Evolutionary conservation across 2,888 invertebrate genomes (phyloP).

Genomic region (Halocaridina rubra): DNA sequence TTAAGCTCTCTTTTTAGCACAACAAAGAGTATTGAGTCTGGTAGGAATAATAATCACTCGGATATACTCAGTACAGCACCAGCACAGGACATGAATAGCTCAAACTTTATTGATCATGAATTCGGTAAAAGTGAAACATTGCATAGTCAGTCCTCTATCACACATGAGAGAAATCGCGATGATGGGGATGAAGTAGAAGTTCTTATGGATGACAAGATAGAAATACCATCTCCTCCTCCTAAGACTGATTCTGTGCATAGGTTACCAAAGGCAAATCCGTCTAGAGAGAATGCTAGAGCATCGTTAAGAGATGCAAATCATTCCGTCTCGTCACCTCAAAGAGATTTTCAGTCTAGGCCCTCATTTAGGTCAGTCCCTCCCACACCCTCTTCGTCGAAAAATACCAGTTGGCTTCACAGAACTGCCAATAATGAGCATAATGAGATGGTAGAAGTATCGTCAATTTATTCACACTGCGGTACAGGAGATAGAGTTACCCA

Average conservation of each 20-base stretch:
- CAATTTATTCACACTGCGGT: background rate
- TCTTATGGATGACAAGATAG: conserved; percentile 37
- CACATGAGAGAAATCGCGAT: conserved; percentile 42
- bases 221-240: conserved; percentile 36
- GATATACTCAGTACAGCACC: conserved; percentile 40
- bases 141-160: conserved; percentile 32
- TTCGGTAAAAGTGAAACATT: conserved; percentile 33
- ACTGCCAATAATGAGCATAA: background rate
- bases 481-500: conserved; percentile 26
- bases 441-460: conserved; percentile 5
- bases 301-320: background rate
- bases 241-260: conserved; percentile 44
- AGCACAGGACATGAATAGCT: background rate
- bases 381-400: conserved; percentile 33
- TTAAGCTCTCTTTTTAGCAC: conserved; percentile 40
- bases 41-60: conserved; percentile 20
- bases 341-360: background rate
- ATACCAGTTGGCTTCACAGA: conserved; percentile 34
- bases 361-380: conserved; percentile 29
- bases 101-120: background rate
- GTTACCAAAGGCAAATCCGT: conserved; percentile 15
- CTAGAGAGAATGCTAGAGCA: background rate
- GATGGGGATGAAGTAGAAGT: conserved; percentile 51
- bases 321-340: background rate
- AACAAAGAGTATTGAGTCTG: conserved; percentile 46